Evolutionary conservation across 2,888 invertebrate genomes (phyloP).

Genomic region (Pocota personata): DNA sequence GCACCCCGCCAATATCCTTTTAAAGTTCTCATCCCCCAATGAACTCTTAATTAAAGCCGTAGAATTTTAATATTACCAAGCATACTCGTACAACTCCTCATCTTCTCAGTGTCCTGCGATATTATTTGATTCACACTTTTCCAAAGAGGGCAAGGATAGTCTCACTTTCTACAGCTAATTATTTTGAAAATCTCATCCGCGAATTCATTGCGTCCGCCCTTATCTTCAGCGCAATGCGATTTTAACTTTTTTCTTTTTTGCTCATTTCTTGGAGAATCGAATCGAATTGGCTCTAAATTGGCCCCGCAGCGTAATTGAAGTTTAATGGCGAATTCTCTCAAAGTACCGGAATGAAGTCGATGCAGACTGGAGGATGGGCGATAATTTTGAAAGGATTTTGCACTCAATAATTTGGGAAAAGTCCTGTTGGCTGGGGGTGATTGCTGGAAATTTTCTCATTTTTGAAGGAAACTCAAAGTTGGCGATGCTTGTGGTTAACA

Average conservation of each 20-base stretch:
- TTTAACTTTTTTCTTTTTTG: slow-evolving; percentile 15
- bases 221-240: slow-evolving; percentile 35
- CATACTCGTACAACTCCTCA: neutral
- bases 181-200: slow-evolving; percentile 25
- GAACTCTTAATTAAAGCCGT: slow-evolving; percentile 20
- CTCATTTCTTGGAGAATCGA: slow-evolving; percentile 26
- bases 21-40: neutral
- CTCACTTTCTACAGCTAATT: slow-evolving; percentile 41
- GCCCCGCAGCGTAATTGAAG: slow-evolving; percentile 63
- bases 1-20: neutral
- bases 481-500: slow-evolving; percentile 34
- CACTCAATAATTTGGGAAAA: slow-evolving; percentile 27
- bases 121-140: neutral
- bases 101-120: neutral
- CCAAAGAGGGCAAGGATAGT: neutral
- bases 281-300: slow-evolving; percentile 57
- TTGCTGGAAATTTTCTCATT: neutral
- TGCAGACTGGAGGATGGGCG: slow-evolving; percentile 4
- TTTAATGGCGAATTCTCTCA: slow-evolving; percentile 49
- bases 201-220: slow-evolving; percentile 35
- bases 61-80: neutral
- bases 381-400: slow-evolving; percentile 12
- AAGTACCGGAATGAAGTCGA: neutral
- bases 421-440: neutral
- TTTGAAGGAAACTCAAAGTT: slow-evolving; percentile 5